Base-by-base conservation (phyloP, 2,113 vertebrate genomes). In the Dasyprocta punctata region DNA sequence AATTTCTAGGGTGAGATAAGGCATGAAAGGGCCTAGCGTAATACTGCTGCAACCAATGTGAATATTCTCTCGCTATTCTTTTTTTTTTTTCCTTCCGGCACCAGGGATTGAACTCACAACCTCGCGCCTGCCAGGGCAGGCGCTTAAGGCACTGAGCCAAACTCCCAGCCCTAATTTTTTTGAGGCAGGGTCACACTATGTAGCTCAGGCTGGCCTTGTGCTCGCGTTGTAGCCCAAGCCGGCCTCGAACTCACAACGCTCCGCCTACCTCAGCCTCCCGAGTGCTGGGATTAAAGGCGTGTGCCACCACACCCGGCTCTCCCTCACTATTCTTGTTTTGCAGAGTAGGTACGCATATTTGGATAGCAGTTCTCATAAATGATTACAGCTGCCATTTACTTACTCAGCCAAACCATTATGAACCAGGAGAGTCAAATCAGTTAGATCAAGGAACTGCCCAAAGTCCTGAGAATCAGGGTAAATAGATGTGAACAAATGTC, bases 1-100 rank as follows among this genome's bases (percentile, higher is more conserved):
- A 81, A 94, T 89, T 92, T 94, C 44, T 44, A 80, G 56, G 56
- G 30, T 69, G 61, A 91, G 87, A 81, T 89, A 92, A 69, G 56
- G 52, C 61, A 75, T 33, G n/a, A 44, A 86, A 87, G 58, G 67
- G 36, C 38, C 81, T 44, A 26, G 17, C 22, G 2, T 12, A 47
- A 30, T 83, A 28, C 41, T 77, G 61, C 67, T 41, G 49, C 20
- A 58, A 85, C 20, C 90, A 95, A 52, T 78, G 71, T n/a, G 61
- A 71, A 5, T 87, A 44, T 73, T 0, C 24, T 22, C 63, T 71
- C 65, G 86, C 19, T 67, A 83, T 83, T 92, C 73, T 78, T 78
- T 33, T n/a, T 11, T 65, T 38, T n/a, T n/a, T n/a, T n/a, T n/a
- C n/a, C n/a, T n/a, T n/a, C n/a, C n/a, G n/a, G n/a, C n/a, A n/a